These are phyloP conservation scores for Oegoconia quadripuncta DNA, from an alignment of 2,888 invertebrate genomes.

Conservation along the genomic window DNA sequence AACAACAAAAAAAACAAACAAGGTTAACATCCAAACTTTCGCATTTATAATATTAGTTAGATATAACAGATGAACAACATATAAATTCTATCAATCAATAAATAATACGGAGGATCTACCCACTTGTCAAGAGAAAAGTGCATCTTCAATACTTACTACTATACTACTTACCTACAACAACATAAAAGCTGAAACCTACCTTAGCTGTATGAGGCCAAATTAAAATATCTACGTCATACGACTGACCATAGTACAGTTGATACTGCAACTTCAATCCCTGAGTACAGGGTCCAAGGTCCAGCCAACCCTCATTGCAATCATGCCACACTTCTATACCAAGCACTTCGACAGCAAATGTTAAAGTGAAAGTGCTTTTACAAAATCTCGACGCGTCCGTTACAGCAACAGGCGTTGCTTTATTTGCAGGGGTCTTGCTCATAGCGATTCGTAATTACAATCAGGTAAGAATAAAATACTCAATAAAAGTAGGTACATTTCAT, in stretches of 20 bases:
- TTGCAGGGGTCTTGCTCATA: not conserved
- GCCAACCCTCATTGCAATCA: slow-evolving; percentile 51
- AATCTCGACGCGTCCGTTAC: not conserved
- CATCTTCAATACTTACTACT: too few species aligned
- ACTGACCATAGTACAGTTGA: slow-evolving; percentile 49
- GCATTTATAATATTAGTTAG: too few species aligned
- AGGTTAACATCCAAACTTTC: too few species aligned
- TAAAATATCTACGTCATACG: slow-evolving; percentile 51
- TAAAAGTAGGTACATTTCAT: too few species aligned
- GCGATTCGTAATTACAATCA: too few species aligned
- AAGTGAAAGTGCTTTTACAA: slow-evolving; percentile 41
- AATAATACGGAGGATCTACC: too few species aligned
- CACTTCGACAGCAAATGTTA: slow-evolving; percentile 62
- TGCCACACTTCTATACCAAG: slow-evolving; percentile 54
- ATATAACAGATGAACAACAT: too few species aligned
- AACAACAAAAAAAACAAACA: too few species aligned
- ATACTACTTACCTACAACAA: not conserved
- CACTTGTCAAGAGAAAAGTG: too few species aligned
- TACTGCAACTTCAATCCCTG: slow-evolving; percentile 57
- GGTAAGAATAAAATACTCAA: too few species aligned
- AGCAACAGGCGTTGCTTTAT: not conserved
- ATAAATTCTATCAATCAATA: too few species aligned
- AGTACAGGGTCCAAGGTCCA: slow-evolving; percentile 43
- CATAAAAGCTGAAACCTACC: slow-evolving; percentile 34
- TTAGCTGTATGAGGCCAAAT: slow-evolving; percentile 65